Base-by-base conservation (phyloP, 2,113 vertebrate genomes). In the Noctilio leporinus region DNA sequence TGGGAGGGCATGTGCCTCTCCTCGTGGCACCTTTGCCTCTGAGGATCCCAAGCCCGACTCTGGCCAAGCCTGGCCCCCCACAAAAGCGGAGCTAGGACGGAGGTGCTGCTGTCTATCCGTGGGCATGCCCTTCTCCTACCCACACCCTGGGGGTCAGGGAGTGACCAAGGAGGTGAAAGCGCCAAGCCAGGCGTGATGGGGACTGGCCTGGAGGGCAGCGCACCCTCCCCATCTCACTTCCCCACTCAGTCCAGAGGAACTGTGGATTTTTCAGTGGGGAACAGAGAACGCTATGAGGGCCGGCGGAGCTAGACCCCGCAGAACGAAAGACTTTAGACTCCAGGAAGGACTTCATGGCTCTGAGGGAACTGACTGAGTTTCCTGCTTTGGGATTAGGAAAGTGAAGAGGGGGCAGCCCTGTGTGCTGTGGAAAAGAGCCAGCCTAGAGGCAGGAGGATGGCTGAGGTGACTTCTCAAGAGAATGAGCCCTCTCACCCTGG, bases 1-100 rank as follows among this genome's bases (percentile, higher is more conserved):
- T 96, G 97, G 97, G 97, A 98, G 96, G 98, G 97, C 97, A 96
- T 96, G 98, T 64, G 77, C 97, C 97, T 75, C 77, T 96, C 96
- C 96, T 82, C 3, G 12, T 22, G 40, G 96, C 67, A 87, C 88
- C 95, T 88, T 91, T 8, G 1, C 59, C 84, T 72, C 59, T 26
- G 55, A 88, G 88, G 90, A 95, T 92, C 85, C 84, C 0, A 26
- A 67, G 67, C 33, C 28, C 26, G 22, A 26, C n/a, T 70, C 24
- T 7, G 75, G 59, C 28, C 59, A 33, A 28, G 62, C 78, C 62
- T 81, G 75, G 84, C 2, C 65, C 33, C 64, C 38, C 53, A 19
- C 30, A 5, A 14, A 51, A 59, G 67, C 75, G 15, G 64, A 35
- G 28, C 64, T 1, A 0, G 69, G 47, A 5, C 24, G 33, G 47